Percentiles rank a stretch among this genome's conserved stretches.
phyloP scores from a whole-genome alignment of 2,797 vertebrate species.

The Betta splendens region DNA sequence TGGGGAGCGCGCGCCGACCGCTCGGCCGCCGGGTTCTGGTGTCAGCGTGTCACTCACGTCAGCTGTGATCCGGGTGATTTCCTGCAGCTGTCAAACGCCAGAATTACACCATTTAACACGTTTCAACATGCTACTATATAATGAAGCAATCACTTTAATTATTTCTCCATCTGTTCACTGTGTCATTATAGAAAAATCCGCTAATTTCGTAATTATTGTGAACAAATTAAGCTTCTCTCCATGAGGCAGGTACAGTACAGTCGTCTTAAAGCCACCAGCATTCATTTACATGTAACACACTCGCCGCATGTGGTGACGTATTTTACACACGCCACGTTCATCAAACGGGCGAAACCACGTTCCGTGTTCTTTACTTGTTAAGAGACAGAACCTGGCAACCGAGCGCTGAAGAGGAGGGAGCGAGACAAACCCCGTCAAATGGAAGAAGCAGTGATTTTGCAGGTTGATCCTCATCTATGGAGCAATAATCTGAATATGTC shows the following conservation, averaged over 20 bases:
- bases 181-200: neutral
- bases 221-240: neutral
- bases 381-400: no score
- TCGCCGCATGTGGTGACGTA: neutral
- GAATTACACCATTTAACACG: conserved; percentile 1
- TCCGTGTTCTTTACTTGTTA: no score
- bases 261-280: no score
- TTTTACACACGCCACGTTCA: conserved; percentile 5
- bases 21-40: conserved; percentile 6
- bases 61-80: conserved; percentile 44
- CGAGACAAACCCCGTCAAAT: no score
- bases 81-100: conserved; percentile 38
- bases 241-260: neutral
- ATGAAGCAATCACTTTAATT: neutral
- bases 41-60: conserved; percentile 43
- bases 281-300: no score
- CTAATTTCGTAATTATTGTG: neutral
- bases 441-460: no score
- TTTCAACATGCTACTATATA: neutral
- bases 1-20: conserved; percentile 37
- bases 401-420: no score
- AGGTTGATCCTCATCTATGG: no score
- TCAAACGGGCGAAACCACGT: conserved; percentile 30
- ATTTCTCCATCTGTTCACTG: neutral
- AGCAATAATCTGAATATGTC: no score